phyloP scores from a whole-genome alignment of 2,797 vertebrate genomes.

The Pyrrhura leucotis region DNA sequence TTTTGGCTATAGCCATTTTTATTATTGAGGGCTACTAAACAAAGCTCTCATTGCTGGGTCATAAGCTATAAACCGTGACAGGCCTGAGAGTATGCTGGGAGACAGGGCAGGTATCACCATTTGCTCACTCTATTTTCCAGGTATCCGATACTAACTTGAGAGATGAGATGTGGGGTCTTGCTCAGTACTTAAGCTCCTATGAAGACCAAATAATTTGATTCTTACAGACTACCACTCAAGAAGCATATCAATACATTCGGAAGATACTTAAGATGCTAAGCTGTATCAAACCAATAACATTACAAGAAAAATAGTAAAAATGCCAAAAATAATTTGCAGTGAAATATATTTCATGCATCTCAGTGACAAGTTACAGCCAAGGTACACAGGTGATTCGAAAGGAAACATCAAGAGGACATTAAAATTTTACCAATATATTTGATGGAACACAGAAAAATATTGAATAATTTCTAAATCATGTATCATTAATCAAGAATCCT shows the following conservation, averaged over 20 bases:
- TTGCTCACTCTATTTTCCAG: not conserved
- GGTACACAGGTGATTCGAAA: not conserved
- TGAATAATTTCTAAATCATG: not conserved
- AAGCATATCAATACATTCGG: not conserved
- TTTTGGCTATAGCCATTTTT: not conserved
- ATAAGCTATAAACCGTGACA: not conserved
- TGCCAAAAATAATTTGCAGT: not conserved
- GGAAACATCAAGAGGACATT: not conserved
- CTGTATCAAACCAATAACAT: not conserved
- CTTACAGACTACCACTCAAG: not conserved
- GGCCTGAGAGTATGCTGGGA: not conserved
- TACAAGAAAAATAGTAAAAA: not conserved
- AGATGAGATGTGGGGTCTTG: not conserved
- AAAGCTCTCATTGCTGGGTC: not conserved
- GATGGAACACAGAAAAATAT: not conserved
- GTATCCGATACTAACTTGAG: not conserved
- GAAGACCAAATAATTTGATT: not conserved
- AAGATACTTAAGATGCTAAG: not conserved
- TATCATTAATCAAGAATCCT: not conserved
- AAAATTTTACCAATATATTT: not conserved
- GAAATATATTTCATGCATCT: not conserved
- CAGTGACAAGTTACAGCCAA: not conserved
- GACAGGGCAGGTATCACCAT: not conserved
- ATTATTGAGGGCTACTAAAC: not conserved
- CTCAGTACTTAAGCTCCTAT: not conserved